Evolutionary conservation across 2,797 vertebrate species (phyloP).

Genomic region (Lacerta bilineata): DNA sequence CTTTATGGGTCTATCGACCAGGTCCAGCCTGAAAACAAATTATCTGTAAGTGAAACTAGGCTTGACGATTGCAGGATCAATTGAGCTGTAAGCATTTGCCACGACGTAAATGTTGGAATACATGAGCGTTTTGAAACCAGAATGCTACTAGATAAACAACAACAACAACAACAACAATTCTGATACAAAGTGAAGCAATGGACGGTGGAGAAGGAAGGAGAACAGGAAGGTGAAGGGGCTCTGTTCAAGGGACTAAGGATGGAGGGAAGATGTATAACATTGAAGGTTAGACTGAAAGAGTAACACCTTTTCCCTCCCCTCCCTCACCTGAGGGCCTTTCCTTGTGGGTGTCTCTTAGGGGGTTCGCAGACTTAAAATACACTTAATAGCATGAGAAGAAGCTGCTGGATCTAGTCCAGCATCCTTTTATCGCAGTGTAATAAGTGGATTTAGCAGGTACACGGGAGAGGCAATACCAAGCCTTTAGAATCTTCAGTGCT

Average conservation of each 20-base stretch:
- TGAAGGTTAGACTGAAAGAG: too few species aligned
- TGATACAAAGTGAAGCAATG: background rate
- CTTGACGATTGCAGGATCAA: background rate
- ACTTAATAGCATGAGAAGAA: too few species aligned
- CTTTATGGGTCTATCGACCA: slow-evolving; percentile 25
- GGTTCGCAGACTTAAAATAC: too few species aligned
- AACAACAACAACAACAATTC: background rate
- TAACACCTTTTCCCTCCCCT: too few species aligned
- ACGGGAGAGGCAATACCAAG: too few species aligned
- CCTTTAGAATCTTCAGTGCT: too few species aligned
- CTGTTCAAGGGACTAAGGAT: background rate
- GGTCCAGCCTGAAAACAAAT: slow-evolving; percentile 22
- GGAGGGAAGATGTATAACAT: background rate
- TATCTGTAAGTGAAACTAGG: slow-evolving; percentile 26
- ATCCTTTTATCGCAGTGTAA: too few species aligned
- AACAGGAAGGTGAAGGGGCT: background rate
- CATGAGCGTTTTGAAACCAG: background rate
- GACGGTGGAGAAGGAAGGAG: background rate
- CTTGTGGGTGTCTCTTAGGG: too few species aligned
- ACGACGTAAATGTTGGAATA: background rate
- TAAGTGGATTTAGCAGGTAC: too few species aligned
- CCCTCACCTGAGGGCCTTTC: too few species aligned
- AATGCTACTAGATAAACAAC: background rate
- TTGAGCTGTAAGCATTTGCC: background rate
- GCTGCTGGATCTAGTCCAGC: too few species aligned